Percentiles rank a stretch among this genome's conserved stretches.
Conservation (phyloP, 1,140 invertebrate species). For the Drosophila tani region DNA sequence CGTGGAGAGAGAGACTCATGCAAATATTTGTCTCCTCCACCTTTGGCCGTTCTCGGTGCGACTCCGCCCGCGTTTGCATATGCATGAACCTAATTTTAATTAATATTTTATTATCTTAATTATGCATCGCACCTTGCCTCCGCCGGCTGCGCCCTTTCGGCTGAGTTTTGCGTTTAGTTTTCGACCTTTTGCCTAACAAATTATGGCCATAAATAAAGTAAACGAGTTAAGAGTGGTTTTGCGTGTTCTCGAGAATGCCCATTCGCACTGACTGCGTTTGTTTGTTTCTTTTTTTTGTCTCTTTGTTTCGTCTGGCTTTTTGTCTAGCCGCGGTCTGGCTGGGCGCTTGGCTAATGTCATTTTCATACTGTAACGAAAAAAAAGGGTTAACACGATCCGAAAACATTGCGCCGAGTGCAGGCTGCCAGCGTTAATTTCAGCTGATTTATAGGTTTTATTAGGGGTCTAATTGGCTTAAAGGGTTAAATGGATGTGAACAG, state of each 20-base stretch:
- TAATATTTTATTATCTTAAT: constrained; percentile 85
- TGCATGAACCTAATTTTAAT: constrained; percentile 83
- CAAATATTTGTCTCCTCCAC: constrained; percentile 72
- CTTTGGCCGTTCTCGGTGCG: constrained; percentile 11
- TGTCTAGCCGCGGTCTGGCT: constrained; percentile 69
- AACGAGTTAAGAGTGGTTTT: constrained; percentile 86
- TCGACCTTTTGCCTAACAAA: constrained; percentile 83
- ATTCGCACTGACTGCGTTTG: constrained; percentile 40
- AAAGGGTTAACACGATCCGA: constrained; percentile 65
- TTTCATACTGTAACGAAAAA: constrained; percentile 56
- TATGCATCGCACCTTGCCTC: constrained; percentile 81
- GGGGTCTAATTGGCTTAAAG: constrained; percentile 64
- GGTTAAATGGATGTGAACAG: constrained; percentile 28
- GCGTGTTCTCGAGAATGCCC: constrained; percentile 71
- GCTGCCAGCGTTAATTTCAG: constrained; percentile 49
- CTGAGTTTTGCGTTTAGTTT: constrained; percentile 65
- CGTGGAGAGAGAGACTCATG: constrained; percentile 31
- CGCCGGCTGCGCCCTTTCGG: constrained; percentile 65
- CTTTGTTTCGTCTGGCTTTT: constrained; percentile 42
- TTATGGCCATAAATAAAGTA: constrained; percentile 84
- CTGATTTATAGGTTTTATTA: constrained; percentile 73
- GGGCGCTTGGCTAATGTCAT: constrained; percentile 72
- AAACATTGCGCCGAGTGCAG: constrained; percentile 61
- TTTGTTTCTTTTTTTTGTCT: constrained; percentile 17
- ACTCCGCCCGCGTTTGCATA: constrained; percentile 63